Evolutionary conservation across 2,113 vertebrate genomes (phyloP).

Genomic region (Oncorhynchus keta): DNA sequence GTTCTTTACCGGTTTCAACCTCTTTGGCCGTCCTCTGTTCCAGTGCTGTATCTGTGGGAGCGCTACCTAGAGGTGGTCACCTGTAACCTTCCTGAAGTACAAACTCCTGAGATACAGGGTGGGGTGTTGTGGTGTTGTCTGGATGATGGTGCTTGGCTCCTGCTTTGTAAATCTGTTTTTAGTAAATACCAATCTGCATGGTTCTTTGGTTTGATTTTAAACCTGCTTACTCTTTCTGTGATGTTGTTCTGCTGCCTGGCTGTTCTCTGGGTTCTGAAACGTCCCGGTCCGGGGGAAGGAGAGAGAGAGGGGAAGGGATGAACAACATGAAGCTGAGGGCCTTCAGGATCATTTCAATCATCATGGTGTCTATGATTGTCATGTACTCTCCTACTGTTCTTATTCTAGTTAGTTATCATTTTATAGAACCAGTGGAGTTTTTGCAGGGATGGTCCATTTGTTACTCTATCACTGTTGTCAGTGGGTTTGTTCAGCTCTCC

Average conservation of each 20-base stretch:
- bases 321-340: neutral
- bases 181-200: no score
- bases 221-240: neutral
- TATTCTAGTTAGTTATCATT: neutral
- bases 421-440: neutral
- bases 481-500: neutral
- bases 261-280: neutral
- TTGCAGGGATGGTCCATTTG: neutral
- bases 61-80: conserved; percentile 20
- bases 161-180: neutral
- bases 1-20: neutral
- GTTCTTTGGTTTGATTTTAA: neutral
- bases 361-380: neutral
- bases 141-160: neutral
- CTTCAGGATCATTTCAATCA: neutral
- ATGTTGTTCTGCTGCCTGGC: conserved; percentile 10
- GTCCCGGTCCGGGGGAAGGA: neutral
- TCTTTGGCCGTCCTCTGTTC: conserved; percentile 2
- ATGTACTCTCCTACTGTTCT: neutral
- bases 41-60: conserved; percentile 12
- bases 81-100: conserved; percentile 16
- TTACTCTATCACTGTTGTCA: neutral
- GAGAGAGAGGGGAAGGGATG: neutral
- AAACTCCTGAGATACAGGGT: conserved; percentile 12
- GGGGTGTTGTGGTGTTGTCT: neutral